A percentile compares a stretch with the other conserved stretches of the same genome.
Evolutionary conservation across 2,888 invertebrate species (phyloP).

Genomic region (Pterobdella sp.): DNA sequence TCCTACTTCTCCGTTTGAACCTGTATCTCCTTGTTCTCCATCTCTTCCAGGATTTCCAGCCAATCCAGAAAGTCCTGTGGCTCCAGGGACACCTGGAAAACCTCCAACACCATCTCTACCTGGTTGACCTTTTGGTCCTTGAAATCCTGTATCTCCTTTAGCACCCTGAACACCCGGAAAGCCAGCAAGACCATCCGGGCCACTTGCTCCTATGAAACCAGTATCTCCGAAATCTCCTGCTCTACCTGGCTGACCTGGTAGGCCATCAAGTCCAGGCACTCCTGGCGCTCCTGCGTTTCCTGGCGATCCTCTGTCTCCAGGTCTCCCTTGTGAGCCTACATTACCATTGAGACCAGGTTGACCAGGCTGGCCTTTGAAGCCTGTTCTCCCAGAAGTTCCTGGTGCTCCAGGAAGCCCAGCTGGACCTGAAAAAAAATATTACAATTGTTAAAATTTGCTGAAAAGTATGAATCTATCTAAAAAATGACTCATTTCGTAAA

Average conservation of each 20-base stretch:
- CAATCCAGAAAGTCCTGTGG: conserved; percentile 28
- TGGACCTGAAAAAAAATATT: neutral
- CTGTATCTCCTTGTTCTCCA: neutral
- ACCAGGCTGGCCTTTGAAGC: conserved; percentile 3
- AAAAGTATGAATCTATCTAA: neutral
- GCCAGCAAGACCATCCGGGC: conserved; percentile 28
- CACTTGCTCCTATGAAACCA: conserved; percentile 11
- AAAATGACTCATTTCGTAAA: neutral
- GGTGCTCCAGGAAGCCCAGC: neutral
- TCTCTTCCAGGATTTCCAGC: conserved; percentile 18
- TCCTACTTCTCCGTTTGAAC: neutral
- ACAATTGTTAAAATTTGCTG: too few relatives aligned
- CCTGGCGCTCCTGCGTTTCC: conserved; percentile 1
- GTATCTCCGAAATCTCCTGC: conserved; percentile 23
- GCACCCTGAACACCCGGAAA: neutral
- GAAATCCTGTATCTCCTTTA: neutral
- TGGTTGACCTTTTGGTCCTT: neutral
- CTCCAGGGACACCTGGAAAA: conserved; percentile 10
- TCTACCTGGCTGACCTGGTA: conserved; percentile 12
- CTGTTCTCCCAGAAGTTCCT: neutral
- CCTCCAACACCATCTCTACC: conserved; percentile 13
- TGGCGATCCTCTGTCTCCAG: conserved; percentile 3
- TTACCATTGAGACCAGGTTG: neutral
- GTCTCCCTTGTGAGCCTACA: conserved; percentile 4
- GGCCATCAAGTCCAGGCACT: neutral